A percentile compares a stretch with the other conserved stretches of the same genome.
Conservation (phyloP, 2,113 vertebrate species). For the Albula goreensis region DNA sequence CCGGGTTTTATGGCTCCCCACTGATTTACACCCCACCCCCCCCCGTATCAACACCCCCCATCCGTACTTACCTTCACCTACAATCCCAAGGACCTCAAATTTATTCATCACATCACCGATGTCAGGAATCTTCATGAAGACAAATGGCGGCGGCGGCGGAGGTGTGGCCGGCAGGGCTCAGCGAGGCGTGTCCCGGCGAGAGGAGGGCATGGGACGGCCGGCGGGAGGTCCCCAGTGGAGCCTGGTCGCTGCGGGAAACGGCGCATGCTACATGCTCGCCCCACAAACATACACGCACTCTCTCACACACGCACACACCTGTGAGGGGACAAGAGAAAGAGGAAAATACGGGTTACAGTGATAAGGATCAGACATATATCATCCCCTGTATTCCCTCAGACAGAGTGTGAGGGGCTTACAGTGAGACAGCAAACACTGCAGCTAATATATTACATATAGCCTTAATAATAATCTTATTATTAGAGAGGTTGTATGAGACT, state of each 20-base stretch:
- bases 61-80: slow-evolving; percentile 96
- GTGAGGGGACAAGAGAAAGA: not conserved
- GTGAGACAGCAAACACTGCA: not conserved
- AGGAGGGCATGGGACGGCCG: slow-evolving; percentile 46
- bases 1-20: not conserved
- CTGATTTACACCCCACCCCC: not conserved
- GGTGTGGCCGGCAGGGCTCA: slow-evolving; percentile 73
- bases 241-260: slow-evolving; percentile 41
- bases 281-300: slow-evolving; percentile 4
- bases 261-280: slow-evolving; percentile 47
- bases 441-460: not conserved
- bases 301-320: slow-evolving; percentile 41
- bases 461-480: not conserved
- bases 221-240: slow-evolving; percentile 39
- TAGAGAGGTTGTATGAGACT: not conserved
- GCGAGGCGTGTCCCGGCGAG: slow-evolving; percentile 45
- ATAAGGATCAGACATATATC: not conserved
- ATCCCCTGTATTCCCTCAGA: no score
- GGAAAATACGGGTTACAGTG: not conserved
- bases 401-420: not conserved
- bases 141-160: slow-evolving; percentile 75
- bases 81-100: slow-evolving; percentile 99
- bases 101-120: slow-evolving; percentile 99
- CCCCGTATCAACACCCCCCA: not conserved
- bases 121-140: slow-evolving; percentile 97